phyloP scores from a whole-genome alignment of 92 coral and sea anemone genomes.

The Actinernus sp. region DNA sequence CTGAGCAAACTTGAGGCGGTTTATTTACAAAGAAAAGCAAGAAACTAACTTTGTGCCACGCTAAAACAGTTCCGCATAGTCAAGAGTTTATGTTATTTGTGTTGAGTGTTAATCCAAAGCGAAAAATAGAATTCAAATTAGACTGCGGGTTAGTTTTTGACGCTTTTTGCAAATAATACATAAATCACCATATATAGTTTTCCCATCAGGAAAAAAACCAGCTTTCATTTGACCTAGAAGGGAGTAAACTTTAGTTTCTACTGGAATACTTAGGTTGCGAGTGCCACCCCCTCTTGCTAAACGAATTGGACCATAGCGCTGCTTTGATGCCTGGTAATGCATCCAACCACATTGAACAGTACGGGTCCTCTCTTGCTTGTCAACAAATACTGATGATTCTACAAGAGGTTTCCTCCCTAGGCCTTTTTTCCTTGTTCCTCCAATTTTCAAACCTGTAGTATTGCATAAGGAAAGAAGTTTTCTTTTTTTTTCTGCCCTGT shows the following conservation, averaged over 20 bases:
- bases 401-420: no score
- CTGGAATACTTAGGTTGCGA: constrained; percentile 33
- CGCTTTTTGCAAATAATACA: no score
- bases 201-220: constrained; percentile 47
- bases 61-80: no score
- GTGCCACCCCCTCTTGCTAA: constrained; percentile 62
- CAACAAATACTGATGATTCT: no score
- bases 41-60: no score
- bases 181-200: constrained; percentile 29
- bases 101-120: no score
- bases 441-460: constrained; percentile 6
- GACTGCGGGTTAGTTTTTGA: no score
- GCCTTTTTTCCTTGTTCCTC: background rate
- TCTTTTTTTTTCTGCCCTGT: background rate
- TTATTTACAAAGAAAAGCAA: no score
- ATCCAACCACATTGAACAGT: constrained; percentile 49
- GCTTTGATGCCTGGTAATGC: constrained; percentile 35
- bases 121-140: no score
- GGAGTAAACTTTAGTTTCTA: constrained; percentile 4
- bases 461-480: background rate
- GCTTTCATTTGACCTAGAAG: constrained; percentile 18
- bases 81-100: no score
- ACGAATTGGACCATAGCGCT: constrained; percentile 33
- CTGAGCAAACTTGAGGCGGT: no score
- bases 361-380: constrained; percentile 25